These are phyloP conservation scores for Aldrovandia affinis DNA, from an alignment of 2,797 vertebrate genomes.

Conservation along the genomic window DNA sequence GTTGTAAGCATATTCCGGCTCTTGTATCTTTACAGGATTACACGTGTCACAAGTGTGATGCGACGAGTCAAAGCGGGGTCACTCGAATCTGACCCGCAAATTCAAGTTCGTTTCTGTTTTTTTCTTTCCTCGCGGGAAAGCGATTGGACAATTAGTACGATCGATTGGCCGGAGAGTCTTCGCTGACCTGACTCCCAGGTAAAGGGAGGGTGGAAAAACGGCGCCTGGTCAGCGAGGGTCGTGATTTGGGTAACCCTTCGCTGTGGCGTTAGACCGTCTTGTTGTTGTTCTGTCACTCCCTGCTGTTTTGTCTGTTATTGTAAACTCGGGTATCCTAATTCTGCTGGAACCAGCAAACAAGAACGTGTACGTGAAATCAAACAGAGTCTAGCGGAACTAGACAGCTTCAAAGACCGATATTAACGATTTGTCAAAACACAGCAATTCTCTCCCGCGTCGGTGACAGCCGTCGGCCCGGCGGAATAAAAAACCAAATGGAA, in stretches of 20 bases:
- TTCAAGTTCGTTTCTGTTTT: no score
- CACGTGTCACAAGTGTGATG: neutral
- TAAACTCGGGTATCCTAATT: neutral
- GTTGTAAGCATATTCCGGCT: neutral
- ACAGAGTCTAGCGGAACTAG: neutral
- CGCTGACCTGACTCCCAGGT: no score
- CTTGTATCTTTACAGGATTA: constrained; percentile 9
- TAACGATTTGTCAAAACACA: constrained; percentile 45
- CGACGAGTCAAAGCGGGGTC: neutral
- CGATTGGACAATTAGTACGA: no score
- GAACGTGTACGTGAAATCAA: neutral
- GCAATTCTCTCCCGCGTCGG: constrained; percentile 39
- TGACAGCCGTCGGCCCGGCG: constrained; percentile 45
- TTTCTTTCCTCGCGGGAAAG: no score
- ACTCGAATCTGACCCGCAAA: no score
- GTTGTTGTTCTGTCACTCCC: neutral
- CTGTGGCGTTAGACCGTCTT: neutral
- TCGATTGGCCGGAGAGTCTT: no score
- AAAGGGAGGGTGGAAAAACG: no score
- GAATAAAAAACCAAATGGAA: constrained; percentile 21
- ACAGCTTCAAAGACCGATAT: constrained; percentile 19
- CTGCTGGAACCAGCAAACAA: neutral
- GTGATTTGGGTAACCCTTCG: no score
- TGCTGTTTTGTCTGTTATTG: neutral
- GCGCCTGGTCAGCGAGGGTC: no score